These are phyloP conservation scores for Chydorus sphaericus DNA, from an alignment of 2,888 invertebrate species.

Conservation along the genomic window DNA sequence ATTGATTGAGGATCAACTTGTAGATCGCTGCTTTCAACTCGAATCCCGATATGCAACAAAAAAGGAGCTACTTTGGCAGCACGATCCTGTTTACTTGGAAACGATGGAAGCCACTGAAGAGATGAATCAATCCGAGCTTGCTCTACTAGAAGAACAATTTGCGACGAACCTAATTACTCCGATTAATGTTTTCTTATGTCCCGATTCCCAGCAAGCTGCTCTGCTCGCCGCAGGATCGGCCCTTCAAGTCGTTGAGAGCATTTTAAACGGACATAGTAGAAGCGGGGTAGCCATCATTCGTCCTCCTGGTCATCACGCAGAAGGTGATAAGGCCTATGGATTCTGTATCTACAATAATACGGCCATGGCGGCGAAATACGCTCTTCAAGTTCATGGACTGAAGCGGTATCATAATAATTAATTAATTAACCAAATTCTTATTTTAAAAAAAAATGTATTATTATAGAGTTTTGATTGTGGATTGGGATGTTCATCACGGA, in stretches of 20 bases:
- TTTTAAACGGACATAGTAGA: constrained; percentile 44
- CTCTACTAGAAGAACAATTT: no score
- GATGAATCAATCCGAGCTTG: no score
- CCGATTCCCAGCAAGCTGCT: constrained; percentile 43
- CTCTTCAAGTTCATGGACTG: constrained; percentile 42
- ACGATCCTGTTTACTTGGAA: constrained; percentile 23
- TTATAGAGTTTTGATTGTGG: constrained; percentile 52
- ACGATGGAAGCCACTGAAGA: no score
- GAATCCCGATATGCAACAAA: no score
- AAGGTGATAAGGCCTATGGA: constrained; percentile 55
- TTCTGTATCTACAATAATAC: constrained; percentile 85
- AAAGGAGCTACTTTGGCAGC: no score
- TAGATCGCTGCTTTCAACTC: no score
- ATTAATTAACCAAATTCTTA: no score
- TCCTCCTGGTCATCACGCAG: constrained; percentile 87
- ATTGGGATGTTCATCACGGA: constrained; percentile 96
- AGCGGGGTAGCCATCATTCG: constrained; percentile 69
- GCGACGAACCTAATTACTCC: no score
- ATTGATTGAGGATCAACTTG: no score
- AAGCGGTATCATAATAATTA: no score
- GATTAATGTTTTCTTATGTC: constrained; percentile 22
- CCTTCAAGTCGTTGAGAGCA: constrained; percentile 48
- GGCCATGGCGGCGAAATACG: constrained; percentile 63
- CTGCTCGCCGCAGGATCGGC: constrained; percentile 59
- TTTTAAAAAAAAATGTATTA: no score